Base-by-base conservation (phyloP, 1,140 invertebrate genomes). In the Drosophila mayri region DNA sequence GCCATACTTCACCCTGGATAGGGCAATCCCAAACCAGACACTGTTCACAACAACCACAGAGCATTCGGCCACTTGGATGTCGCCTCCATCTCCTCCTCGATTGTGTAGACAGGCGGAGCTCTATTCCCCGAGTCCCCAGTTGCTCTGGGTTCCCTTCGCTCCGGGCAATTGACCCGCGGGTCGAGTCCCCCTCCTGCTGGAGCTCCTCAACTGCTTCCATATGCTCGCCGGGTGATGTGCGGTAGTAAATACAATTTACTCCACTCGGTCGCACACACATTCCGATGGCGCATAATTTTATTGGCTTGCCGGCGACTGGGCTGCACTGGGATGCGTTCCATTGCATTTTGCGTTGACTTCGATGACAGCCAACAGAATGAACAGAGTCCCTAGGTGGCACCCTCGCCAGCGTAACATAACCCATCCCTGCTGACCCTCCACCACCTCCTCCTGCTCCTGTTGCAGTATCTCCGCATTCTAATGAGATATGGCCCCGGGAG, bases 271-370 rank as follows among this genome's bases (percentile, higher is more conserved):
- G 73, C 71, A 83, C 83, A 50, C 49, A 84, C 68, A 83, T 83
- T 79, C 79, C 60, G 72, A 83, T 88, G 86, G 71, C 76, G 84
- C 84, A 88, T 88, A 88, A 88, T 90, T 88, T 88, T 88, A 88
- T 88, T 87, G 84, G 84, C 80, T 64, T 81, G 65, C 64, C 37
- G 41, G 49, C 50, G 35, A 70, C 52, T 10, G 14, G 25, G 58
- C 66, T 55, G 50, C 40, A 25, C 70, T 65, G 59, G 59, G 47
- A 32, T 62, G 71, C 32, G 62, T 54, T 47, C 38, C 35, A 52
- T 28, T 54, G 41, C 62, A 46, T 65, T 75, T 52, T 18, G 49
- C 57, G 63, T 67, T 68, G 79, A 74, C 82, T 81, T 74, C 61
- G 70, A 85, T 71, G 74, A 74, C 76, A 67, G 67, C 63, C 61